Conservation (phyloP, 2,888 invertebrate species). For the Papilio elwesi region DNA sequence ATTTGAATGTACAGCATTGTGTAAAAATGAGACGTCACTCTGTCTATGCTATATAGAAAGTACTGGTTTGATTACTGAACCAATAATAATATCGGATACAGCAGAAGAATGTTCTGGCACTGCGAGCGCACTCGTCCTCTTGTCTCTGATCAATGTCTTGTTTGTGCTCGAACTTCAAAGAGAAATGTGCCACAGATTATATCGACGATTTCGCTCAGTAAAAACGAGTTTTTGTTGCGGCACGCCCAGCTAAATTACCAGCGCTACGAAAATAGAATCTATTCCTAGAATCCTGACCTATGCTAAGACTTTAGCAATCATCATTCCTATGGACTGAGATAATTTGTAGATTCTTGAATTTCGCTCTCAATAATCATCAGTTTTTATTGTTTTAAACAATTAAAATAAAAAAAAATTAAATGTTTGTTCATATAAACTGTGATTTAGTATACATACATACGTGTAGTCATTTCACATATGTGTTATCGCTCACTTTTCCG, state of each 20-base stretch:
- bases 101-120: neutral
- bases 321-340: neutral
- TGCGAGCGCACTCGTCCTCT: neutral
- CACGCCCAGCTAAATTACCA: slow-evolving; percentile 15
- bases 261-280: slow-evolving; percentile 19
- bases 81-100: neutral
- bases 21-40: too few relatives aligned
- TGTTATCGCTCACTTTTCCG: too few relatives aligned
- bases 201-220: neutral
- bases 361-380: too few relatives aligned
- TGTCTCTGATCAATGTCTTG: slow-evolving; percentile 9
- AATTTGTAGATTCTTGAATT: neutral
- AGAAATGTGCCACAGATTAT: slow-evolving; percentile 24
- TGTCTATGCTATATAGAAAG: too few relatives aligned
- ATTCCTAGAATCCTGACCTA: slow-evolving; percentile 38
- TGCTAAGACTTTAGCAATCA: slow-evolving; percentile 22
- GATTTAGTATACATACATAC: too few relatives aligned
- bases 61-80: too few relatives aligned
- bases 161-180: slow-evolving; percentile 11
- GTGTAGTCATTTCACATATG: too few relatives aligned
- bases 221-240: slow-evolving; percentile 13
- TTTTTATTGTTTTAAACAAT: neutral
- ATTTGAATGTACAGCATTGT: too few relatives aligned
- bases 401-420: too few relatives aligned
- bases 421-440: too few relatives aligned